phyloP scores from a whole-genome alignment of 1,140 invertebrate genomes.

The Polypedilum vanderplanki region DNA sequence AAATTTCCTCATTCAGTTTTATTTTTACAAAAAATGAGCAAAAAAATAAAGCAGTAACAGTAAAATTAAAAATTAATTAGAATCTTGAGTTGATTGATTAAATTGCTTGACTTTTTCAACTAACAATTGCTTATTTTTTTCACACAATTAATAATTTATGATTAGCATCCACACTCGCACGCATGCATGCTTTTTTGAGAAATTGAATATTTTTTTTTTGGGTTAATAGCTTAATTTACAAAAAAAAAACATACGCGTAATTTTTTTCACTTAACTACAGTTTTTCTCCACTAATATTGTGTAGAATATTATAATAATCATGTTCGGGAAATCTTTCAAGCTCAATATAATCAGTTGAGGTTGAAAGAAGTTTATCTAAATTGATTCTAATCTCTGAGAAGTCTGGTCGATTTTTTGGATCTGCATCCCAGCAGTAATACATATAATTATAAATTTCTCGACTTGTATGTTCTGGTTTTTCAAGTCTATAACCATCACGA shows the following conservation, averaged over 20 bases:
- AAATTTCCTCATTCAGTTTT: too few relatives aligned
- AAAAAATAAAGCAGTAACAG: neutral
- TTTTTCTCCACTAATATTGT: constrained; percentile 75
- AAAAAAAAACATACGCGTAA: neutral
- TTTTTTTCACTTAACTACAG: neutral
- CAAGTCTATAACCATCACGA: constrained; percentile 72
- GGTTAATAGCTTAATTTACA: constrained; percentile 11
- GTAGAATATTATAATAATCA: constrained; percentile 83
- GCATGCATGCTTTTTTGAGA: too few relatives aligned
- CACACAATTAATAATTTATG: too few relatives aligned
- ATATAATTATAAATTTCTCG: constrained; percentile 87
- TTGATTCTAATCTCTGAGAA: constrained; percentile 72
- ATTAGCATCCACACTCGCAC: too few relatives aligned
- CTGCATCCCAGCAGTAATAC: constrained; percentile 88
- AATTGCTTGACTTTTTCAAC: too few relatives aligned
- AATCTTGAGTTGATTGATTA: too few relatives aligned
- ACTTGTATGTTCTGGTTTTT: constrained; percentile 82
- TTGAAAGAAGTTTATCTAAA: constrained; percentile 72
- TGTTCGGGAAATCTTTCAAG: constrained; percentile 88
- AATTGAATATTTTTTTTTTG: neutral
- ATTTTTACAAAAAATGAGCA: neutral
- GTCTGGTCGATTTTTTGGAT: constrained; percentile 65
- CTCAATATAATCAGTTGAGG: constrained; percentile 89
- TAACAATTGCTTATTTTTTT: too few relatives aligned
- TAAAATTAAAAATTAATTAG: neutral